Evolutionary conservation across 1,140 invertebrate genomes (phyloP).

Genomic region (Drosophila murphyi): DNA sequence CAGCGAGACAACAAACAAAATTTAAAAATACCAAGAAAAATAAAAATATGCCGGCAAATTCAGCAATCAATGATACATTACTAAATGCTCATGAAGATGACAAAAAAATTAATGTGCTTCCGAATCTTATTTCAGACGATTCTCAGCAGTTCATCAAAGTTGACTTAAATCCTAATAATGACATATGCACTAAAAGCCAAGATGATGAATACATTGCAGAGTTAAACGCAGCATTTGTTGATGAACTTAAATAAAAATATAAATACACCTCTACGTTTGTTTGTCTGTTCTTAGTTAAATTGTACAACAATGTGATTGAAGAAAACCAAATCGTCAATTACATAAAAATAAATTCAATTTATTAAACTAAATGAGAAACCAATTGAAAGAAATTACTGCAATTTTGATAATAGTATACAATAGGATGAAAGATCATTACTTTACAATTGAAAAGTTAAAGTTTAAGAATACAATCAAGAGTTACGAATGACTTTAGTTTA

Average conservation of each 20-base stretch:
- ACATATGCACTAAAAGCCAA: not conserved
- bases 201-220: slow-evolving; percentile 54
- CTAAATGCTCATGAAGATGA: not conserved
- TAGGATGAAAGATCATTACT: too few species aligned
- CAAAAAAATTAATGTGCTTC: not conserved
- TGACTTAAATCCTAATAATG: not conserved
- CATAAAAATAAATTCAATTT: too few species aligned
- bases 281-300: too few species aligned
- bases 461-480: too few species aligned
- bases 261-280: too few species aligned
- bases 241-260: slow-evolving; percentile 49
- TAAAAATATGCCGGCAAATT: not conserved
- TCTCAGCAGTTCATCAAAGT: not conserved
- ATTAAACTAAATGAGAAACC: too few species aligned
- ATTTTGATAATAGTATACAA: too few species aligned
- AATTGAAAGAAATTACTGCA: too few species aligned
- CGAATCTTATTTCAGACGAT: not conserved
- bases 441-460: too few species aligned
- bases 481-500: too few species aligned
- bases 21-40: not conserved
- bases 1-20: not conserved
- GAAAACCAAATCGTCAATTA: too few species aligned
- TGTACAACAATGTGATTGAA: too few species aligned
- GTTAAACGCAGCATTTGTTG: slow-evolving; percentile 52
- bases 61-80: not conserved